Conservation (phyloP, 2,113 vertebrate genomes). For the Brachyistius frenatus region DNA sequence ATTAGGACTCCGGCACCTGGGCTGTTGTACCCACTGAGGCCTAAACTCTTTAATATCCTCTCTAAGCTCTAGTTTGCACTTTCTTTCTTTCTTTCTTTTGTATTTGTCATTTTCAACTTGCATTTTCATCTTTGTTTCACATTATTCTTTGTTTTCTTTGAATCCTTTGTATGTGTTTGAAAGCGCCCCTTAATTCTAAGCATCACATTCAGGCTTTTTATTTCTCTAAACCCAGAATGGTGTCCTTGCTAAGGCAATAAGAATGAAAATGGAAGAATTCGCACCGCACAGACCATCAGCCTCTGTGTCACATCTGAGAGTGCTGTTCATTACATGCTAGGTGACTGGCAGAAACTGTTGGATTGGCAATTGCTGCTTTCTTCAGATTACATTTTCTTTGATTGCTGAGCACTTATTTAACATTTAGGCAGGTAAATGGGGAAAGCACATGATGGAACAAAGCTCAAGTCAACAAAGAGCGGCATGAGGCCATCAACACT, state of each 20-base stretch:
- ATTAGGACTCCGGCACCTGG: conserved; percentile 41
- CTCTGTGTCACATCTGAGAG: background rate
- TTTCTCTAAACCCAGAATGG: background rate
- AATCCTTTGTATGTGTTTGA: background rate
- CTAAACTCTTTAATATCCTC: background rate
- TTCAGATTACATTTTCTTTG: conserved; percentile 25
- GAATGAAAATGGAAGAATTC: conserved; percentile 31
- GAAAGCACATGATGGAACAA: conserved; percentile 13
- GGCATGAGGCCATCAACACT: conserved; percentile 24
- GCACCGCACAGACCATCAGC: background rate
- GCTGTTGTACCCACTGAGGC: background rate
- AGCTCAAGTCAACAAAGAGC: conserved; percentile 17
- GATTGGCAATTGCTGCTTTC: conserved; percentile 26
- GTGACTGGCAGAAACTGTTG: conserved; percentile 23
- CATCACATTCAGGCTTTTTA: background rate
- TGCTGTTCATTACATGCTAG: conserved; percentile 16
- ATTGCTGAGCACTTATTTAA: conserved; percentile 20
- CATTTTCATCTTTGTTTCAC: background rate
- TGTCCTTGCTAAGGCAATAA: conserved; percentile 19
- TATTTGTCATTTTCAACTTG: background rate
- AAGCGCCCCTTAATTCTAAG: background rate
- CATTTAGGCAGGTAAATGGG: conserved; percentile 8
- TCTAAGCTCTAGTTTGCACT: background rate
- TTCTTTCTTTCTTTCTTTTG: background rate
- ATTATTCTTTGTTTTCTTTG: background rate